A percentile compares a stretch with the other conserved stretches of the same genome.
Evolutionary conservation across 2,797 vertebrate genomes (phyloP).

Genomic region (Basileuterus tristriatus): DNA sequence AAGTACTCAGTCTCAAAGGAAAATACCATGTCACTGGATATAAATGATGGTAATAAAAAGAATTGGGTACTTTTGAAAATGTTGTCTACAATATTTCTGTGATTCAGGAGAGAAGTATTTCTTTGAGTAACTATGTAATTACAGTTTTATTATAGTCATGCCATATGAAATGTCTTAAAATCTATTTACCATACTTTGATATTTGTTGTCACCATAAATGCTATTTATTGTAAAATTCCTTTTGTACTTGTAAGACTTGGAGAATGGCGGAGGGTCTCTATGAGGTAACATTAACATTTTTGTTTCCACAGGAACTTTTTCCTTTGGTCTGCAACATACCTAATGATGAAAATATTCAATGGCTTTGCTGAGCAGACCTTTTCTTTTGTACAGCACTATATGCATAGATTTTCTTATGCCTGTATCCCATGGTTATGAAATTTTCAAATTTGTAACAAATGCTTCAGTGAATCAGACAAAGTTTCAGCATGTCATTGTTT

Average conservation of each 20-base stretch:
- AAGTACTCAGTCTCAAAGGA: neutral
- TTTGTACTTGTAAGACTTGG: neutral
- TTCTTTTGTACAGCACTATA: neutral
- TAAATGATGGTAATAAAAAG: neutral
- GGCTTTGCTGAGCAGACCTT: neutral
- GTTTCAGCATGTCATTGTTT: neutral
- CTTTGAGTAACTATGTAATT: neutral
- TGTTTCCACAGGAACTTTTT: neutral
- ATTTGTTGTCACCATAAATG: neutral
- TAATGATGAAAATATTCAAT: neutral
- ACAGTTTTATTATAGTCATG: neutral
- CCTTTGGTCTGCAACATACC: neutral
- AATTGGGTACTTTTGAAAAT: neutral
- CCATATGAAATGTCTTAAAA: neutral
- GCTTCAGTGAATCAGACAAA: neutral
- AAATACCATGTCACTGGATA: neutral
- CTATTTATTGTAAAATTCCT: neutral
- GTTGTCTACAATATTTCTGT: neutral
- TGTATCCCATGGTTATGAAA: neutral
- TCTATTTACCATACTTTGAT: neutral
- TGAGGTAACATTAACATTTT: neutral
- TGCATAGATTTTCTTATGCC: neutral
- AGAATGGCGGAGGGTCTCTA: neutral
- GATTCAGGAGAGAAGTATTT: neutral
- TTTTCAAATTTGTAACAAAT: neutral